phyloP scores from a whole-genome alignment of 2,888 invertebrate species.

The Habrosyne pyritoides region DNA sequence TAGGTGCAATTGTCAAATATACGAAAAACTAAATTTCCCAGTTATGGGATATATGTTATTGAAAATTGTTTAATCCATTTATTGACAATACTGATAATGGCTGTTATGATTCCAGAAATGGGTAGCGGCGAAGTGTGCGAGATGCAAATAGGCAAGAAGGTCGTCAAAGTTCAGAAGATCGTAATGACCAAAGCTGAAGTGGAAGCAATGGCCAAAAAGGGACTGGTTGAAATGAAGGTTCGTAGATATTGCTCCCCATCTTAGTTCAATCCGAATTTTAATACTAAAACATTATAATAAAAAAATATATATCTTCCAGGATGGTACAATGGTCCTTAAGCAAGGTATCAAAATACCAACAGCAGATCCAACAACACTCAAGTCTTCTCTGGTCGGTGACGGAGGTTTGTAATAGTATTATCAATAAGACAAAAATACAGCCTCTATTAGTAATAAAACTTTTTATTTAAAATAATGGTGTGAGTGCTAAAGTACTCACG shows the following conservation, averaged over 20 bases:
- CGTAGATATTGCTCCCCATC: too few relatives aligned
- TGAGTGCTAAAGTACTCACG: too few relatives aligned
- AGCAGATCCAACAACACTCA: conserved; percentile 48
- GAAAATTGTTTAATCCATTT: too few relatives aligned
- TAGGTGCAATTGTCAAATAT: too few relatives aligned
- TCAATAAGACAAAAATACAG: too few relatives aligned
- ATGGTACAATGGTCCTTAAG: conserved; percentile 78
- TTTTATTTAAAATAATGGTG: background rate
- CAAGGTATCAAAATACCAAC: conserved; percentile 73
- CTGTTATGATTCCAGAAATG: conserved; percentile 37
- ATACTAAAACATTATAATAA: too few relatives aligned
- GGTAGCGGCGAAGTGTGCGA: conserved; percentile 62
- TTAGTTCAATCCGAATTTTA: too few relatives aligned
- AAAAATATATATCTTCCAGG: conserved; percentile 46
- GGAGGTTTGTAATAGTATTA: conserved; percentile 37
- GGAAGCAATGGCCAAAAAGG: conserved; percentile 86
- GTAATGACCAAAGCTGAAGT: conserved; percentile 87
- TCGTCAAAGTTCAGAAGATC: conserved; percentile 86
- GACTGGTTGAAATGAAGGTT: conserved; percentile 85
- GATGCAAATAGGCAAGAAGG: conserved; percentile 85
- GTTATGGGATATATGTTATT: background rate
- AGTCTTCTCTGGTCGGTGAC: conserved; percentile 53
- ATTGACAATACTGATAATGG: conserved; percentile 6
- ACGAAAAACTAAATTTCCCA: too few relatives aligned
- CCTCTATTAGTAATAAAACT: too few relatives aligned